These are phyloP conservation scores for Heliangelus exortis DNA, from an alignment of 2,797 vertebrate species.

Conservation along the genomic window DNA sequence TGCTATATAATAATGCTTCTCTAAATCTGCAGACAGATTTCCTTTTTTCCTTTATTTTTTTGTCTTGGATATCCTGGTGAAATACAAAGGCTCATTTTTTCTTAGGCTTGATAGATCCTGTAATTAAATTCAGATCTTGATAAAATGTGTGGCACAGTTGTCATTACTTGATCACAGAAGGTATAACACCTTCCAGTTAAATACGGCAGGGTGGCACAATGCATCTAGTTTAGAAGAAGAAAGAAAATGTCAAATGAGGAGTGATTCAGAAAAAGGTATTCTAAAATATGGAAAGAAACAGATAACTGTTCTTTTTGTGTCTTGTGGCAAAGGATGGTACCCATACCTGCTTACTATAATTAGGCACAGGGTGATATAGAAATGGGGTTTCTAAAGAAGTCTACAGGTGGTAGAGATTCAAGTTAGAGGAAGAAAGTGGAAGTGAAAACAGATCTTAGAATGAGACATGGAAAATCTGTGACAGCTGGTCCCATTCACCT, in stretches of 20 bases:
- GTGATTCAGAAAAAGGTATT: conserved; percentile 21
- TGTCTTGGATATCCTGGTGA: conserved; percentile 35
- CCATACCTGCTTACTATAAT: not conserved
- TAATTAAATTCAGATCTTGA: conserved; percentile 65
- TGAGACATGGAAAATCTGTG: not conserved
- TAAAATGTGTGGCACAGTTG: conserved; percentile 36
- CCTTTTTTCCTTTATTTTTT: not conserved
- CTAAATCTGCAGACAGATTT: conserved; percentile 7
- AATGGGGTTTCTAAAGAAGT: not conserved
- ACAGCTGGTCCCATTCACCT: not conserved
- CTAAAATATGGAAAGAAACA: not conserved
- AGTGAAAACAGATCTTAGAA: not conserved
- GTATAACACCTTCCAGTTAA: conserved; percentile 56
- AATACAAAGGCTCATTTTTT: conserved; percentile 51
- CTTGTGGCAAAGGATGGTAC: not conserved
- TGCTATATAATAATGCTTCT: conserved; percentile 28
- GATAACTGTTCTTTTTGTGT: not conserved
- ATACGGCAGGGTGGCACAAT: conserved; percentile 13
- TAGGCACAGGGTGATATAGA: not conserved
- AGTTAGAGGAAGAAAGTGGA: not conserved
- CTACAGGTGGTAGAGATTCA: not conserved
- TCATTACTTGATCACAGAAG: conserved; percentile 62
- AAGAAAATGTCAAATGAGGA: conserved; percentile 54
- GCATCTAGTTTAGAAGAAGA: not conserved
- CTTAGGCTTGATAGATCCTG: conserved; percentile 48